Conservation (phyloP, 2,888 invertebrate genomes). For the Drosophila stalkeri region DNA sequence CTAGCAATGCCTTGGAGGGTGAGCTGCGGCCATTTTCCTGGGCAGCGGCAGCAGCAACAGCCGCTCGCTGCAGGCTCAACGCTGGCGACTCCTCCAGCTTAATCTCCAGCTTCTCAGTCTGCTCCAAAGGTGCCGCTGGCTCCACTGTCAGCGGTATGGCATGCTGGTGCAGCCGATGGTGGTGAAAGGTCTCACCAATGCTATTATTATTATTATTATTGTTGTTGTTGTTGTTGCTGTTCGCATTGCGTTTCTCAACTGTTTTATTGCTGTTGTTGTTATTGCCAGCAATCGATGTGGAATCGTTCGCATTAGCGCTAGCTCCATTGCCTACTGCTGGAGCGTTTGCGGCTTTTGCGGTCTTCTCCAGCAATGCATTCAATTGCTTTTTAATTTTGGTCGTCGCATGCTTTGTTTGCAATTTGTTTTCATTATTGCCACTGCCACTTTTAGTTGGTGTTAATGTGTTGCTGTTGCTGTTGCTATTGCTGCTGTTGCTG, state of each 20-base stretch:
- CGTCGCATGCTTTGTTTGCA: conserved; percentile 80
- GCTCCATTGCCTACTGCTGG: conserved; percentile 42
- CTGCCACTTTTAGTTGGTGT: conserved; percentile 40
- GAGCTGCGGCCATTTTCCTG: conserved; percentile 55
- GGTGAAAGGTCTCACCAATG: conserved; percentile 47
- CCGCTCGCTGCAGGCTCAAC: conserved; percentile 75
- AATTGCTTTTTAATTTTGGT: conserved; percentile 84
- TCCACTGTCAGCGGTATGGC: conserved; percentile 82
- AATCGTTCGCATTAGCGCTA: conserved; percentile 22
- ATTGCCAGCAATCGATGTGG: conserved; percentile 13
- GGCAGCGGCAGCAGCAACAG: conserved; percentile 52
- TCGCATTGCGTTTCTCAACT: conserved; percentile 53
- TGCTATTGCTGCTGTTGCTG: conserved; percentile 38
- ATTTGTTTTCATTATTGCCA: conserved; percentile 66
- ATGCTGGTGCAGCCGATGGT: conserved; percentile 78
- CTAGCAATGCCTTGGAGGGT: conserved; percentile 43
- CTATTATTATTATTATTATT: conserved; percentile 29
- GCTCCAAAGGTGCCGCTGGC: conserved; percentile 82
- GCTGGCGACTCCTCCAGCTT: conserved; percentile 82
- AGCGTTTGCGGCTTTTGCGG: conserved; percentile 60
- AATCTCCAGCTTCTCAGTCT: conserved; percentile 82
- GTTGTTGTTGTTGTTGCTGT: conserved; percentile 38
- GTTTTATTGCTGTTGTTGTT: conserved; percentile 27
- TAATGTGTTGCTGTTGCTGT: conserved; percentile 13
- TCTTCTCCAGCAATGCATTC: conserved; percentile 80